Conservation (phyloP, 2,888 invertebrate species). For the Adelphocoris suturalis region DNA sequence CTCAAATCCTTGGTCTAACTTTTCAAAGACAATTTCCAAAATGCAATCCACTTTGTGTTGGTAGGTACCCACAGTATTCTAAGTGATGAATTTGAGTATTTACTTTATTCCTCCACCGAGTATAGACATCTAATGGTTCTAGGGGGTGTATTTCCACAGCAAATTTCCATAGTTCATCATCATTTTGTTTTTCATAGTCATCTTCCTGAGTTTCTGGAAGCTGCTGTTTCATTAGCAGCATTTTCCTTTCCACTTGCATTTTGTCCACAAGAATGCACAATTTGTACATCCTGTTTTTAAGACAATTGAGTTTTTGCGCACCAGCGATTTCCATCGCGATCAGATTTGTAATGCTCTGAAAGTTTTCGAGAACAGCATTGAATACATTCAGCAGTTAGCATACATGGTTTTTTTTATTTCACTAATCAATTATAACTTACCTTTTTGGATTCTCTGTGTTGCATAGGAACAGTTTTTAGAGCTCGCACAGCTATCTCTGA, state of each 20-base stretch:
- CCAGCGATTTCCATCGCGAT: constrained; percentile 47
- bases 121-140: background rate
- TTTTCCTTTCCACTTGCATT: constrained; percentile 38
- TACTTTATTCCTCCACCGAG: constrained; percentile 19
- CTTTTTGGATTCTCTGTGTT: constrained; percentile 44
- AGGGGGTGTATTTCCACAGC: constrained; percentile 33
- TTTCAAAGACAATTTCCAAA: too few relatives aligned
- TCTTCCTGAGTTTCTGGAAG: background rate
- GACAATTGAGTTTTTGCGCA: constrained; percentile 52
- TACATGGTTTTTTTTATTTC: too few relatives aligned
- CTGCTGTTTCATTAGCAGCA: constrained; percentile 17
- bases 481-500: constrained; percentile 40
- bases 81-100: background rate
- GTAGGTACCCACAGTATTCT: too few relatives aligned
- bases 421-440: background rate
- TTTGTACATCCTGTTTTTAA: constrained; percentile 19
- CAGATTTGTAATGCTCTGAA: constrained; percentile 41
- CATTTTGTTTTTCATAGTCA: constrained; percentile 45
- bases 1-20: too few relatives aligned
- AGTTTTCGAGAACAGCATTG: background rate
- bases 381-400: background rate
- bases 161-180: constrained; percentile 45
- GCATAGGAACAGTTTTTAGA: constrained; percentile 15
- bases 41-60: too few relatives aligned
- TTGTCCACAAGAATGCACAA: constrained; percentile 23